phyloP scores from a whole-genome alignment of 2,888 invertebrate genomes.

The Drosophila anomalata region DNA sequence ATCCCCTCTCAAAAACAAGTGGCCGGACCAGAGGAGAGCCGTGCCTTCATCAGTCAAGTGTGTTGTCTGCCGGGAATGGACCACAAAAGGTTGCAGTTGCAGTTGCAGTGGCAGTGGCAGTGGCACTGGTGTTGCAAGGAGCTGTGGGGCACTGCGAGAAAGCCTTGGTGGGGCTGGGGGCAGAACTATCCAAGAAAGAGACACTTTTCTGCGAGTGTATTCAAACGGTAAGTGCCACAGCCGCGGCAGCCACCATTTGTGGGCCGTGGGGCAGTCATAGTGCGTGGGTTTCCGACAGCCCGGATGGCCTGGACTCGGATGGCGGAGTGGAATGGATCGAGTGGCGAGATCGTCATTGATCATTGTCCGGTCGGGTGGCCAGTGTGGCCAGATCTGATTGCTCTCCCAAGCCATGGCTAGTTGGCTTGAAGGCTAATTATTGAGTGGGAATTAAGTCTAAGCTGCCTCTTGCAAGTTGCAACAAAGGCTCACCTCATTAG shows the following conservation, averaged over 20 bases:
- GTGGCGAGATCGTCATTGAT: conserved; percentile 37
- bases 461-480: too few relatives aligned
- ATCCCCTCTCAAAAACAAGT: conserved; percentile 48
- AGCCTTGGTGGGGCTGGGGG: not conserved
- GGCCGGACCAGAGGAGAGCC: conserved; percentile 32
- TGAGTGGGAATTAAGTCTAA: too few relatives aligned
- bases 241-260: conserved; percentile 28
- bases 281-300: conserved; percentile 22
- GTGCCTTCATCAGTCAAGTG: conserved; percentile 43
- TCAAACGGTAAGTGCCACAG: conserved; percentile 12
- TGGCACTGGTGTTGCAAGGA: conserved; percentile 9
- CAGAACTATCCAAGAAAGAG: too few relatives aligned
- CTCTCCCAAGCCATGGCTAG: too few relatives aligned
- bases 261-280: conserved; percentile 19
- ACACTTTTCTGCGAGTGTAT: not conserved
- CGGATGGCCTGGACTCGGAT: not conserved
- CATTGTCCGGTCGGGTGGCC: conserved; percentile 35
- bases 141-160: not conserved
- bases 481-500: not conserved
- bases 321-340: not conserved
- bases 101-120: not conserved
- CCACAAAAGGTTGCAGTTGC: conserved; percentile 28
- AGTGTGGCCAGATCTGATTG: conserved; percentile 10
- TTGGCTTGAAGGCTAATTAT: conserved; percentile 14
- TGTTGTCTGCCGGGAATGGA: conserved; percentile 27